Conservation (phyloP, 2,797 vertebrate genomes). For the Tapirus indicus region DNA sequence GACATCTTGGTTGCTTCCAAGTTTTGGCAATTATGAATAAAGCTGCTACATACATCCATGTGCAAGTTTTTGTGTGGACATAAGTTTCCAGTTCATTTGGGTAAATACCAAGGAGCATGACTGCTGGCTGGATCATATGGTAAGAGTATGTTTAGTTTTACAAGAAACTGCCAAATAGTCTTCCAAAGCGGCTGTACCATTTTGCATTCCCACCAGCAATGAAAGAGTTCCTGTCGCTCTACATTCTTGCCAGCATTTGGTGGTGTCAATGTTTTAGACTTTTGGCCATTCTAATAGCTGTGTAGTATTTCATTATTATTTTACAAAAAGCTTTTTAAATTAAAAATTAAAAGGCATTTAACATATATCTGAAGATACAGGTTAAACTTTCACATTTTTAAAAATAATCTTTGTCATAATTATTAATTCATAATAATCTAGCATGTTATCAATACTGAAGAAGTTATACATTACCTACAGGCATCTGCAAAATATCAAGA, state of each 20-base stretch:
- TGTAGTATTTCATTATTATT: background rate
- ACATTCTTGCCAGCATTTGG: background rate
- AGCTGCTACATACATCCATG: background rate
- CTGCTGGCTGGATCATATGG: background rate
- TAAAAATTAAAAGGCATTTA: background rate
- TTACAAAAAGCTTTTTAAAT: background rate
- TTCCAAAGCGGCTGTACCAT: background rate
- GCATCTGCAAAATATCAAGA: slow-evolving; percentile 20
- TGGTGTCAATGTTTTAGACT: background rate
- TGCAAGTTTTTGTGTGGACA: background rate
- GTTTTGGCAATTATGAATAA: slow-evolving; percentile 22
- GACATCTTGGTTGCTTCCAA: background rate
- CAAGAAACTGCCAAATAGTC: background rate
- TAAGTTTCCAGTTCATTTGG: background rate
- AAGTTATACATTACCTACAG: background rate
- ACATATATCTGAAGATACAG: background rate
- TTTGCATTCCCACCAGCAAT: background rate
- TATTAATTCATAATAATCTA: background rate
- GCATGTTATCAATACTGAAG: background rate
- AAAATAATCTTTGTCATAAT: slow-evolving; percentile 17
- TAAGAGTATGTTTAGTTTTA: slow-evolving; percentile 10
- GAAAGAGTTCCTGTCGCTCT: background rate
- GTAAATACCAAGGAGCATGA: background rate
- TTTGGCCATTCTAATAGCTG: background rate
- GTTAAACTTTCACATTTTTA: background rate